A percentile compares a stretch with the other conserved stretches of the same genome.
Evolutionary conservation across 1,140 invertebrate species (phyloP).

Genomic region (Laupala kohalensis): DNA sequence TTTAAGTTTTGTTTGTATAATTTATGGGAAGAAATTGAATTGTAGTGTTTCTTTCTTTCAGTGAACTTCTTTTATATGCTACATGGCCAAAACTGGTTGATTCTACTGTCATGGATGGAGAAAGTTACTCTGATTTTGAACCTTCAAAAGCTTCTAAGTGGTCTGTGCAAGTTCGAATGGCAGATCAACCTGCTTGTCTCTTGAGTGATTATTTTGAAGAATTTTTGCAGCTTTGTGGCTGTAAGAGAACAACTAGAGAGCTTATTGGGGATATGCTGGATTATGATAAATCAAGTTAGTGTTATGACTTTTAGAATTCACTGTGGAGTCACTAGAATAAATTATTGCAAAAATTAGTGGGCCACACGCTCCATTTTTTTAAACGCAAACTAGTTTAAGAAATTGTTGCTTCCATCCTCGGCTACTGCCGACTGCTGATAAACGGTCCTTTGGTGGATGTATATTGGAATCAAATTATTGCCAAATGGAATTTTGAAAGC

Average conservation of each 20-base stretch:
- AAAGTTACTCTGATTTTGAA: slow-evolving; percentile 76
- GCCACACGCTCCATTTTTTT: no score
- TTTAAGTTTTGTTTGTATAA: background rate
- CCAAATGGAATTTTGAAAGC: no score
- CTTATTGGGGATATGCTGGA: slow-evolving; percentile 36
- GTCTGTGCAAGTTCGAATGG: slow-evolving; percentile 46
- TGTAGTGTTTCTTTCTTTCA: slow-evolving; percentile 33
- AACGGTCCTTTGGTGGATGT: no score
- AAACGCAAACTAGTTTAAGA: no score
- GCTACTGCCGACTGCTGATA: no score
- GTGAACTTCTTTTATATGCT: slow-evolving; percentile 64
- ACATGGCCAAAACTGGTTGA: slow-evolving; percentile 79
- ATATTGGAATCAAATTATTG: no score
- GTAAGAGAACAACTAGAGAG: slow-evolving; percentile 35
- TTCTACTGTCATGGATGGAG: slow-evolving; percentile 74
- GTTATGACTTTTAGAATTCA: no score
- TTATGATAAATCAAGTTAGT: slow-evolving; percentile 5
- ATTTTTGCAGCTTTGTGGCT: slow-evolving; percentile 35
- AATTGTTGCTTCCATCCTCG: no score
- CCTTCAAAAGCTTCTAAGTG: slow-evolving; percentile 73
- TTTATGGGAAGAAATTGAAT: background rate
- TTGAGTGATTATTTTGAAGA: slow-evolving; percentile 48
- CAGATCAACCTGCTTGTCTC: slow-evolving; percentile 44
- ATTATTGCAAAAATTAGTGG: no score
- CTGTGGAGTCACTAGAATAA: no score